Base-by-base conservation (phyloP, 2,113 vertebrate genomes). In the Platysteira castanea region DNA sequence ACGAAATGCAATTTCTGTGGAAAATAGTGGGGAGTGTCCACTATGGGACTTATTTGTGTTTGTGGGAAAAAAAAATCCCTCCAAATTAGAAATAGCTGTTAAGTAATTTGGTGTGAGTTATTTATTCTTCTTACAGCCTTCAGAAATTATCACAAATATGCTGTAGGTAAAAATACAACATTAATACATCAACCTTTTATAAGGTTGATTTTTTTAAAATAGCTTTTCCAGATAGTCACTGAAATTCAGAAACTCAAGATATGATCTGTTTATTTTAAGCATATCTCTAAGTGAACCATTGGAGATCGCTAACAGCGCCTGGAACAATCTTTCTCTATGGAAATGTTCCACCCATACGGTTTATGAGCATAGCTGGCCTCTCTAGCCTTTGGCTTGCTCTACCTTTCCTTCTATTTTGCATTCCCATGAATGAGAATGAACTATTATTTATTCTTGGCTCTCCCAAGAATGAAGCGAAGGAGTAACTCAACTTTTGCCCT, bases 401-500 rank as follows among this genome's bases (percentile, higher is more conserved):
- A 63, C 54, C 39, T 94, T 63, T 82, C 81, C 61, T 73, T 77
- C 9, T 83, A 24, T 68, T 88, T 93, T 92, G 14, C 71, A 90
- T 89, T 95, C 68, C 54, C 71, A 86, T 75, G 83, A 92, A 91
- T 88, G 93, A 83, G 47, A 91, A 74, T 2, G 27, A 81, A 33
- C 13, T 30, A 74, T 90, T 90, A 83, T 76, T 80, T 94, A 42
- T 54, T 85, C 54, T 91, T 91, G 81, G 84, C 89, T 89, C 23
- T 83, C 46, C 3, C 35, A 93, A 64, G 31, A 95, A 87, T 31
- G 59, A 39, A 82, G 30, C 20, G 44, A 95, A 93, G 39, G 52
- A 92, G 35, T 35, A 93, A 88, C 70, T 93, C 95, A 69, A 81
- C 86, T 96, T 87, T 73, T 93, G 67, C 39, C 59, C 54, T 89